These are phyloP conservation scores for Dasysyrphus tricinctus DNA, from an alignment of 2,888 invertebrate genomes.

Conservation along the genomic window DNA sequence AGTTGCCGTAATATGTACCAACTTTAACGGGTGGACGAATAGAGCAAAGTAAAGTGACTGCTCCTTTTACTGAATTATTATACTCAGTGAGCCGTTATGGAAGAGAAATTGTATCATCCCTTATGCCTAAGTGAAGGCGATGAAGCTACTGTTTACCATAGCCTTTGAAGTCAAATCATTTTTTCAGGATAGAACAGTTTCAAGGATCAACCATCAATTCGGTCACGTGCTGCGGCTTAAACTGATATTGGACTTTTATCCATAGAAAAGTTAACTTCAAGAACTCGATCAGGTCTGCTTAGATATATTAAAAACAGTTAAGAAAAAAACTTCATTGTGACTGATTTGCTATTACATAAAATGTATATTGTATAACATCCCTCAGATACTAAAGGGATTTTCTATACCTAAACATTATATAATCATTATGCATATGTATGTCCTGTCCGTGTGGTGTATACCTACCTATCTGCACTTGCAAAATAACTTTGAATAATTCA, in stretches of 20 bases:
- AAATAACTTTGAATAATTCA: slow-evolving; percentile 46
- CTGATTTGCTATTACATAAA: slow-evolving; percentile 39
- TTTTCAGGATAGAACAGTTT: slow-evolving; percentile 41
- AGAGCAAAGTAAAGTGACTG: slow-evolving; percentile 48
- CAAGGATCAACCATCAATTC: slow-evolving; percentile 70
- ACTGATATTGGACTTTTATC: slow-evolving; percentile 70
- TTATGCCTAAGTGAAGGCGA: not conserved
- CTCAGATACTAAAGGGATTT: slow-evolving; percentile 30
- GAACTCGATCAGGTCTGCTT: slow-evolving; percentile 42
- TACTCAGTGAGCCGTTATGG: slow-evolving; percentile 61
- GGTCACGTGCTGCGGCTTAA: slow-evolving; percentile 82
- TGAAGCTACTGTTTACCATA: slow-evolving; percentile 12
- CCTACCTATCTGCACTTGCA: slow-evolving; percentile 28
- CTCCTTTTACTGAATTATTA: slow-evolving; percentile 67
- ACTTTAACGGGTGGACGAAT: slow-evolving; percentile 25
- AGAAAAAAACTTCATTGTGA: slow-evolving; percentile 25
- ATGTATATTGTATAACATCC: slow-evolving; percentile 21
- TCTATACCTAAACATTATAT: not conserved
- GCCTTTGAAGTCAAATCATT: slow-evolving; percentile 66
- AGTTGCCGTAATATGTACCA: slow-evolving; percentile 46
- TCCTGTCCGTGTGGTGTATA: no score
- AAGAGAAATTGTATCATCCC: slow-evolving; percentile 62
- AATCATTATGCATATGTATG: no score
- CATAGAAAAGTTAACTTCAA: slow-evolving; percentile 70
- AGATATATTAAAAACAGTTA: slow-evolving; percentile 13